Percentiles rank a stretch among this genome's conserved stretches.
These are phyloP conservation scores for Panagrolaimus sp. DNA, from an alignment of 1,140 invertebrate genomes.

Conservation along the genomic window DNA sequence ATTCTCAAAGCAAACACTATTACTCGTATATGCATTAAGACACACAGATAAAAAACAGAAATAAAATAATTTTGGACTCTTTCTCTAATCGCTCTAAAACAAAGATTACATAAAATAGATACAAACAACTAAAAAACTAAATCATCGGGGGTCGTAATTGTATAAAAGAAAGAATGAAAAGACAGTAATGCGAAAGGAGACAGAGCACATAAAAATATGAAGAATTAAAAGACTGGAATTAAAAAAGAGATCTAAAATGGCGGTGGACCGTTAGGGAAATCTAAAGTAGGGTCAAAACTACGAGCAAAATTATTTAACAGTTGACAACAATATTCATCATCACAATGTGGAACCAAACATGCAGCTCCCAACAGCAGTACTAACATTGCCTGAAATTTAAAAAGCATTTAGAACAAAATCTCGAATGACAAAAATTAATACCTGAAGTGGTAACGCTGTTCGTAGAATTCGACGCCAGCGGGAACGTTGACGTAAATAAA, in stretches of 20 bases:
- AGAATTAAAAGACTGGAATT: too few relatives aligned
- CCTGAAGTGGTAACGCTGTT: conserved; percentile 54
- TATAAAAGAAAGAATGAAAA: too few relatives aligned
- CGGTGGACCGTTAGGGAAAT: conserved; percentile 53
- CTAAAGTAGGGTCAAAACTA: conserved; percentile 48
- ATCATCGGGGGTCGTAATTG: too few relatives aligned
- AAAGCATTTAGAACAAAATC: not conserved
- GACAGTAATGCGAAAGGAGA: too few relatives aligned
- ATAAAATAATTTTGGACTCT: too few relatives aligned
- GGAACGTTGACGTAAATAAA: conserved; percentile 41
- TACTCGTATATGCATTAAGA: too few relatives aligned
- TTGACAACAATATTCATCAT: conserved; percentile 57
- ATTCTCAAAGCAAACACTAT: too few relatives aligned
- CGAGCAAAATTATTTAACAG: conserved; percentile 54
- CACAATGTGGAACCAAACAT: conserved; percentile 54
- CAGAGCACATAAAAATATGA: too few relatives aligned
- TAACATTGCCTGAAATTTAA: conserved; percentile 51
- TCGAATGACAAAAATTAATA: conserved; percentile 5
- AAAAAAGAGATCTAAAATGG: conserved; percentile 36
- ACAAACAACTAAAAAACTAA: too few relatives aligned
- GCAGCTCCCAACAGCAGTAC: conserved; percentile 53
- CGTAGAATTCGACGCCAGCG: conserved; percentile 54
- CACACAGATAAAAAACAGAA: too few relatives aligned
- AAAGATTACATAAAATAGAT: too few relatives aligned
- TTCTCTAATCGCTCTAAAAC: too few relatives aligned